Base-by-base conservation (phyloP, 2,888 invertebrate genomes). In the Drosophila buzzatii region DNA sequence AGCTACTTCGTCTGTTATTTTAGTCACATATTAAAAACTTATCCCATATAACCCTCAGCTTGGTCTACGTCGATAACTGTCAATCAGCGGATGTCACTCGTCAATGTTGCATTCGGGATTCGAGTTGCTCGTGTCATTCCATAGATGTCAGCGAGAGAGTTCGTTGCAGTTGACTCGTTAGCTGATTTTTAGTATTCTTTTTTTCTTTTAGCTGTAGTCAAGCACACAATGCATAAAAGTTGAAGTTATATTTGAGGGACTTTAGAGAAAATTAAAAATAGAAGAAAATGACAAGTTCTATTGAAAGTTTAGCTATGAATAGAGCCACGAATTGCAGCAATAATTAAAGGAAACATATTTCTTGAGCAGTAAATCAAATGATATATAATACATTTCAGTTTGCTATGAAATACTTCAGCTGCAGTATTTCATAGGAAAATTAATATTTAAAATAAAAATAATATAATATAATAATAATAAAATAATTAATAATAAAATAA, bases 81-180 rank as follows among this genome's bases (percentile, higher is more conserved):
- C 80, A 81, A 81, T 81, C 80, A 81, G 72, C 63, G 58, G 56
- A 78, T 81, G 80, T 81, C 82, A 81, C 70, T 81, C 70, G 82
- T 73, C 80, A 76, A 75, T 75, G 82, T 75, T 53, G 82, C 79
- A 79, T 78, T 75, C 75, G 78, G 70, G 74, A 70, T 72, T 51
- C 51, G 51, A 51, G 74, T n/a, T 33, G 49, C 71, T 74, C 57
- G 72, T 78, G 79, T 61, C 81, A 78, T 66, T 63, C 60, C 68
- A 77, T 33, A 62, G 70, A 70, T 66, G 65, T 66, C 69, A 66
- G 16, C 55, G n/a, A 41, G 49, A 61, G 65, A 69, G 68, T 73
- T 65, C 68, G 63, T 52, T 56, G 65, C 45, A n/a, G 49, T 49
- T 27, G 47, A 47, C 49, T 49, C 49, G 67, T 75, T 75, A 70